These are phyloP conservation scores for Zaprionus inermis DNA, from an alignment of 1,140 invertebrate species.

Conservation along the genomic window DNA sequence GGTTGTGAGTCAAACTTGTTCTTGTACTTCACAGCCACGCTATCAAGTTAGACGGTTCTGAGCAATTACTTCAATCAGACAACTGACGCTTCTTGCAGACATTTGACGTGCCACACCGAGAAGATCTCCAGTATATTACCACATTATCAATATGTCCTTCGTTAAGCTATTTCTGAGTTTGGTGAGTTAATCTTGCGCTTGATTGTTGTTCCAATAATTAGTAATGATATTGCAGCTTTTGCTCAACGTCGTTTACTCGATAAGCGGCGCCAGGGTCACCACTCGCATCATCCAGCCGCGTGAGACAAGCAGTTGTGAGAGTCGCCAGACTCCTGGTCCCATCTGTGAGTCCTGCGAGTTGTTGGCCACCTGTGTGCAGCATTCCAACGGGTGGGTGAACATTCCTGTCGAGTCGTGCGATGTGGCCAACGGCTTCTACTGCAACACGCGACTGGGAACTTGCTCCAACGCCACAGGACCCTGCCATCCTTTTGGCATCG, in stretches of 20 bases:
- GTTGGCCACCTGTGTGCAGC: constrained; percentile 74
- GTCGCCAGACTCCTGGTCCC: constrained; percentile 66
- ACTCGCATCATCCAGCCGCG: constrained; percentile 62
- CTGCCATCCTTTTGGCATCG: constrained; percentile 78
- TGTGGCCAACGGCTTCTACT: constrained; percentile 75
- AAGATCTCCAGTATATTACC: constrained; percentile 2
- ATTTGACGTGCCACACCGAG: constrained; percentile 43
- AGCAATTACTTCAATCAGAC: constrained; percentile 24
- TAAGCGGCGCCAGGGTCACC: constrained; percentile 44
- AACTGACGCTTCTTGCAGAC: constrained; percentile 38
- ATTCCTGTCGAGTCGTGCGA: constrained; percentile 81
- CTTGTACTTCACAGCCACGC: constrained; percentile 40
- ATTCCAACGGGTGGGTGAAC: constrained; percentile 78
- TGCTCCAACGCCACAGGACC: constrained; percentile 79
- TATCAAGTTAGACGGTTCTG: constrained; percentile 44
- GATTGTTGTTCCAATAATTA: neutral
- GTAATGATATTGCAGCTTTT: constrained; percentile 36
- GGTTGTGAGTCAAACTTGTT: constrained; percentile 45
- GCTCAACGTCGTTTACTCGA: constrained; percentile 32
- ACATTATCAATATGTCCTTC: constrained; percentile 45
- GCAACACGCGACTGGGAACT: constrained; percentile 65
- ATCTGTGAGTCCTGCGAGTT: constrained; percentile 83
- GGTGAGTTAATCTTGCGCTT: constrained; percentile 28
- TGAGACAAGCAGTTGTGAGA: constrained; percentile 72
- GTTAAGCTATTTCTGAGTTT: constrained; percentile 42